Percentiles rank a stretch among this genome's conserved stretches.
Evolutionary conservation across 2,797 vertebrate genomes (phyloP).

Genomic region (Phoxinus dragarum): DNA sequence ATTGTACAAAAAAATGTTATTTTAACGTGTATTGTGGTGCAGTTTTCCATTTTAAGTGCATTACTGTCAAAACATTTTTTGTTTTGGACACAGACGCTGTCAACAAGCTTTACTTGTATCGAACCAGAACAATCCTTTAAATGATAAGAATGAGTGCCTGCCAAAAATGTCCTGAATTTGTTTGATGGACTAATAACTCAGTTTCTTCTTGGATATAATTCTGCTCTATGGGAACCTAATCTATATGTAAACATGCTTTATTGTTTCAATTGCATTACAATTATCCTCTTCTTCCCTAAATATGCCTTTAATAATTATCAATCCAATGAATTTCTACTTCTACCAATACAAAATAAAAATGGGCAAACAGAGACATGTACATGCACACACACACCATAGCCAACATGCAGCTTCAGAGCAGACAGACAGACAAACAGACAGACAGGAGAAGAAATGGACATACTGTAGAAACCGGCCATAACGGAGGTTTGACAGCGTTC

Average conservation of each 20-base stretch:
- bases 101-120: background rate
- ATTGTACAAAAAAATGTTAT: background rate
- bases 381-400: conserved; percentile 39
- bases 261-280: background rate
- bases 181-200: background rate
- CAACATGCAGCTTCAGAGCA: conserved; percentile 62
- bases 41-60: background rate
- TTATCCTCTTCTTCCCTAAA: background rate
- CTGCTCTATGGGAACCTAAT: background rate
- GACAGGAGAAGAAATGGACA: conserved; percentile 90
- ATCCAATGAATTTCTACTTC: background rate
- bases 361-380: conserved; percentile 49
- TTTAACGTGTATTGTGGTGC: background rate
- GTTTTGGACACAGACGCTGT: background rate
- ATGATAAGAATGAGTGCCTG: conserved; percentile 3
- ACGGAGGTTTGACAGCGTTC: conserved; percentile 99
- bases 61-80: background rate
- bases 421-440: conserved; percentile 69
- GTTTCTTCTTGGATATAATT: background rate
- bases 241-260: background rate
- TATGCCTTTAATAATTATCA: background rate
- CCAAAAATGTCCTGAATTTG: background rate
- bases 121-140: conserved; percentile 12
- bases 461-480: conserved; percentile 99
- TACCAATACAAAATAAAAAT: conserved; percentile 45